phyloP scores from a whole-genome alignment of 2,797 vertebrate species.

The Enteromius fasciolatus region DNA sequence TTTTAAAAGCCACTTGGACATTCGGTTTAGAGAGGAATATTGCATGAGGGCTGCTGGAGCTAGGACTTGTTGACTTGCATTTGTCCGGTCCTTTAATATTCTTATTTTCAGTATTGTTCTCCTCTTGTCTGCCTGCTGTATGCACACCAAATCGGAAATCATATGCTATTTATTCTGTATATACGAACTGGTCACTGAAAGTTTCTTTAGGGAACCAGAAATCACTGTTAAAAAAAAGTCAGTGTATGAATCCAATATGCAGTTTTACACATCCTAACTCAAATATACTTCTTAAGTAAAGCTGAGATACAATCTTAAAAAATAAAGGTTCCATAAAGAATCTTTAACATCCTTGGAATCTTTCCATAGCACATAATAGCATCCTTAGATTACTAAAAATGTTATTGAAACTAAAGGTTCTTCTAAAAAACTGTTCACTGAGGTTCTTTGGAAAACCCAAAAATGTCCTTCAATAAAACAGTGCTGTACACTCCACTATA shows the following conservation, averaged over 20 bases:
- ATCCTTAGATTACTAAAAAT: background rate
- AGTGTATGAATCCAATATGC: background rate
- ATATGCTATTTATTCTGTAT: background rate
- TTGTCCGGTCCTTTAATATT: background rate
- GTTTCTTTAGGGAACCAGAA: background rate
- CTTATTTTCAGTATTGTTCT: background rate
- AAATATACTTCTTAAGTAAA: background rate
- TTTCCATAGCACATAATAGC: background rate
- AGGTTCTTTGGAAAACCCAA: background rate
- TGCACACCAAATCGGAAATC: background rate
- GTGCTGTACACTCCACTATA: background rate
- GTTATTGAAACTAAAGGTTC: background rate
- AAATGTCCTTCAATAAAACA: background rate
- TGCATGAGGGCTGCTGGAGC: background rate
- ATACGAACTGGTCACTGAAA: background rate
- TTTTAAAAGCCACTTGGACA: constrained; percentile 25
- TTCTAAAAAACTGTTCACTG: background rate
- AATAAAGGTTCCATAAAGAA: background rate
- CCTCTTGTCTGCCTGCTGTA: background rate
- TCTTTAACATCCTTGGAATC: background rate
- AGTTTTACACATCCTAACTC: background rate
- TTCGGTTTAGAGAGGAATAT: background rate
- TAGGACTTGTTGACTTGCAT: background rate
- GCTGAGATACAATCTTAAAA: background rate
- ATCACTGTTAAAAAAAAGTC: background rate